phyloP scores from a whole-genome alignment of 2,797 vertebrate genomes.

The Neosilurus mollespiculum region DNA sequence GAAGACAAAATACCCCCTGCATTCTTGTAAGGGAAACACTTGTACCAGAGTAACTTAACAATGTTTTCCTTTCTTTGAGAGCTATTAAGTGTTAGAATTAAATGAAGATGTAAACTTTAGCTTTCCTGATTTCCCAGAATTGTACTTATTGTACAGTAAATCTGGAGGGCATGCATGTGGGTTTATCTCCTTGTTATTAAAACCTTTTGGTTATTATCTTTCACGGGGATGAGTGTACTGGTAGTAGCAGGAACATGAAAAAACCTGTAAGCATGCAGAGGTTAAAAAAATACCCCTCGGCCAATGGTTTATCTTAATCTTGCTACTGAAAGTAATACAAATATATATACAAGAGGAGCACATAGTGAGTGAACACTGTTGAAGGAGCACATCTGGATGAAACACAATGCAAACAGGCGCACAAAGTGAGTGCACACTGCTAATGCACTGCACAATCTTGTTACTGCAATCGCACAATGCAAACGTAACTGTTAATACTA shows the following conservation, averaged over 20 bases:
- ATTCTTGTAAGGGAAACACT: neutral
- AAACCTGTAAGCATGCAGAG: neutral
- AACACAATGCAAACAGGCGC: no score
- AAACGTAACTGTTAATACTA: no score
- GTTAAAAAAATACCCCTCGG: no score
- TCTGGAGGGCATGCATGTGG: neutral
- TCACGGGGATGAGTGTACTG: neutral
- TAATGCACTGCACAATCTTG: no score
- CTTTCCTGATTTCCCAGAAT: neutral
- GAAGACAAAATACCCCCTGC: neutral
- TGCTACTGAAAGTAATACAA: no score
- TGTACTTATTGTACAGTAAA: neutral
- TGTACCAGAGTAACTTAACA: neutral
- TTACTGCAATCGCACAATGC: no score
- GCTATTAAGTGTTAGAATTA: neutral
- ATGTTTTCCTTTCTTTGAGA: neutral
- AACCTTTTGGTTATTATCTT: neutral
- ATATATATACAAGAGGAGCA: no score
- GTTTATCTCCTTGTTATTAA: neutral
- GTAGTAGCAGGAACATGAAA: neutral
- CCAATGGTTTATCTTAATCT: no score
- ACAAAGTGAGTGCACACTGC: no score
- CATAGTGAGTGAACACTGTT: no score
- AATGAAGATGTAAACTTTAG: neutral
- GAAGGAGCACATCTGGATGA: no score